These are phyloP conservation scores for Ariolimax columbianus DNA, from an alignment of 2,888 invertebrate species.

Conservation along the genomic window DNA sequence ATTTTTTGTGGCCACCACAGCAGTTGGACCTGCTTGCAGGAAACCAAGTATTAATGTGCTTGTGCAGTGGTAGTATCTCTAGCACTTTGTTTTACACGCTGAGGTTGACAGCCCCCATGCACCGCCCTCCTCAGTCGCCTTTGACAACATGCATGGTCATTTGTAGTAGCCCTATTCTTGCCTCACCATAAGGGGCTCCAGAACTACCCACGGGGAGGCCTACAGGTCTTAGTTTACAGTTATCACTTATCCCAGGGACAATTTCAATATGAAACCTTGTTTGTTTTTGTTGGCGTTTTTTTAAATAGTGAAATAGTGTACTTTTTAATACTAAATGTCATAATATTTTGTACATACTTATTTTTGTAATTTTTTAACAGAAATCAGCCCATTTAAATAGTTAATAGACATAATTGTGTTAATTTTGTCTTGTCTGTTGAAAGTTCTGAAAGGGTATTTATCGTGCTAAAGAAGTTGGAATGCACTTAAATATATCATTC, in stretches of 20 bases:
- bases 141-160: no score
- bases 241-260: background rate
- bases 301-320: no score
- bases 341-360: slow-evolving; percentile 45
- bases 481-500: background rate
- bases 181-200: no score
- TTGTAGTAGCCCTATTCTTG: no score
- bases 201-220: no score
- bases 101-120: no score
- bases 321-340: slow-evolving; percentile 26
- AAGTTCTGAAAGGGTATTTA: slow-evolving; percentile 34
- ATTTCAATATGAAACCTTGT: background rate
- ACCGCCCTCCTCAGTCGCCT: no score
- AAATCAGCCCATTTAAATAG: background rate
- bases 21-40: no score
- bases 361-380: slow-evolving; percentile 17
- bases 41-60: no score
- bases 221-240: background rate
- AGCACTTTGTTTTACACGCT: no score
- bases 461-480: background rate
- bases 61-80: no score
- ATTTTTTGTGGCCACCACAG: no score
- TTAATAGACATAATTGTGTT: slow-evolving; percentile 18
- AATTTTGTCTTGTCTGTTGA: slow-evolving; percentile 16
- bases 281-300: background rate